Conservation (phyloP, 2,797 vertebrate genomes). For the Calcarius lapponicus region DNA sequence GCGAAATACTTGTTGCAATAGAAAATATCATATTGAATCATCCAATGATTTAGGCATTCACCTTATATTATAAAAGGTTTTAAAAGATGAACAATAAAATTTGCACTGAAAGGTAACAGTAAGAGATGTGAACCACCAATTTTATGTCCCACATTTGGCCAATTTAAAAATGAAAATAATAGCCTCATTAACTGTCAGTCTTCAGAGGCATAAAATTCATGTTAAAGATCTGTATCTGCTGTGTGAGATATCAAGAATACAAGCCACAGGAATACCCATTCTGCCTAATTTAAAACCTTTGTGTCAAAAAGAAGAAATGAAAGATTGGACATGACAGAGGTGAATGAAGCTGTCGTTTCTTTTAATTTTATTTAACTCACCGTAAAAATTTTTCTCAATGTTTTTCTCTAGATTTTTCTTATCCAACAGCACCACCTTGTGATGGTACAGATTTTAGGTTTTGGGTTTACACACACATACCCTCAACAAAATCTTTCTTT, state of each 20-base stretch:
- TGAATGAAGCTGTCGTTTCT: constrained; percentile 81
- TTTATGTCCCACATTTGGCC: background rate
- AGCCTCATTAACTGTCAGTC: constrained; percentile 60
- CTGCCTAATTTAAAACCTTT: constrained; percentile 76
- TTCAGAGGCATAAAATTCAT: constrained; percentile 60
- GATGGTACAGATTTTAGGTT: background rate
- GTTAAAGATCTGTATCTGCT: constrained; percentile 65
- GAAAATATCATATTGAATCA: background rate
- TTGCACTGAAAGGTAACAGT: constrained; percentile 3
- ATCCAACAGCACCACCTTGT: constrained; percentile 77
- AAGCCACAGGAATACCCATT: constrained; percentile 76
- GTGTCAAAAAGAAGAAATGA: constrained; percentile 73
- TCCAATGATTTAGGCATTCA: background rate
- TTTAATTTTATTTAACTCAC: constrained; percentile 85
- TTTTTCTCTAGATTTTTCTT: constrained; percentile 13
- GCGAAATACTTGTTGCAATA: constrained; percentile 1
- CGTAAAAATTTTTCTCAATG: constrained; percentile 54
- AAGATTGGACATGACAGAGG: constrained; percentile 78
- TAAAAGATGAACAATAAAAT: constrained; percentile 25
- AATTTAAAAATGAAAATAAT: constrained; percentile 72
- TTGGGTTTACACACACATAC: background rate
- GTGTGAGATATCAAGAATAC: constrained; percentile 53
- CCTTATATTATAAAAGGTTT: background rate
- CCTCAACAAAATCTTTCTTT: background rate
- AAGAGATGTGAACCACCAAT: constrained; percentile 34